Conservation (phyloP, 2,113 vertebrate genomes). For the Alaudala cheleensis region DNA sequence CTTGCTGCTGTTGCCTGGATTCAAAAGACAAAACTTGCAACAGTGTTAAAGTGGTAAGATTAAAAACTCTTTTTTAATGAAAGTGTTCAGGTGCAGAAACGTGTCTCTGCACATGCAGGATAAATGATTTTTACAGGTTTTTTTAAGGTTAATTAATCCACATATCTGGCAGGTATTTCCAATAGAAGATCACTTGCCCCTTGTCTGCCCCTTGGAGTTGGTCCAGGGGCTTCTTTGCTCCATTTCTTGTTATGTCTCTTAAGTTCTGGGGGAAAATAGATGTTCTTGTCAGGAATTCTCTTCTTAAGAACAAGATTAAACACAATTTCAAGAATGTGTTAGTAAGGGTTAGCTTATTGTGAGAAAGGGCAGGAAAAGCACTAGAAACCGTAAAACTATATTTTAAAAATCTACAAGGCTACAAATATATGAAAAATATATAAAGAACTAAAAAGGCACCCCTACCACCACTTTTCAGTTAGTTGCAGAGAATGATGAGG, state of each 20-base stretch:
- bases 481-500: background rate
- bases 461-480: background rate
- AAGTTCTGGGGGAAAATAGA: background rate
- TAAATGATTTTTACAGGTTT: background rate
- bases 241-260: background rate
- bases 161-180: background rate
- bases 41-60: background rate
- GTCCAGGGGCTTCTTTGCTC: background rate
- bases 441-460: background rate
- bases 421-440: background rate
- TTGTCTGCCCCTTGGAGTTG: background rate
- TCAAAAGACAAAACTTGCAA: background rate
- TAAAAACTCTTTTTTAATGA: background rate
- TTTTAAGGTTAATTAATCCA: background rate
- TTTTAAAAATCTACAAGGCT: background rate
- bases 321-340: background rate
- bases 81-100: background rate
- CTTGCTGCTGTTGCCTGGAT: background rate
- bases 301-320: background rate
- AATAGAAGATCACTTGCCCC: background rate
- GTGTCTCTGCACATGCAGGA: rapidly evolving
- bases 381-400: background rate
- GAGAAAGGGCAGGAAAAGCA: background rate
- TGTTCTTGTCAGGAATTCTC: background rate
- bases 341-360: background rate